Conservation (phyloP, 1,140 invertebrate genomes). For the Orussus abietinus region DNA sequence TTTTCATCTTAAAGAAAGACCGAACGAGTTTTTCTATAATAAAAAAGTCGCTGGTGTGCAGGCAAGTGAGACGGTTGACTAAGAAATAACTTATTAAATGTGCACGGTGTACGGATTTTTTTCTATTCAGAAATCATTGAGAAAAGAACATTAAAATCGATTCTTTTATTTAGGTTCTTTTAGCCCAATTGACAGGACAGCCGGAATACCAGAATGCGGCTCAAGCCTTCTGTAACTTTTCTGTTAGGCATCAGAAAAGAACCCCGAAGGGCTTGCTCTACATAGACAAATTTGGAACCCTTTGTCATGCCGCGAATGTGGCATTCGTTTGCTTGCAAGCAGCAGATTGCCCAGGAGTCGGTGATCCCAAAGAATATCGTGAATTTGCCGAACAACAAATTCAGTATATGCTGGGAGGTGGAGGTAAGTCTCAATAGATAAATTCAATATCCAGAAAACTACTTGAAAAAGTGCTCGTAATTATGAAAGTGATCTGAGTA, state of each 20-base stretch:
- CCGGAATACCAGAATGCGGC: slow-evolving; percentile 50
- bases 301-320: slow-evolving; percentile 59
- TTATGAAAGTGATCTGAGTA: too few relatives aligned
- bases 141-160: background rate
- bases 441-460: too few relatives aligned
- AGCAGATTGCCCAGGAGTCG: slow-evolving; percentile 43
- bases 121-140: slow-evolving; percentile 2
- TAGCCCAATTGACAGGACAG: slow-evolving; percentile 51
- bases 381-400: slow-evolving; percentile 62
- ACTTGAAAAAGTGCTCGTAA: too few relatives aligned
- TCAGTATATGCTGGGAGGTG: slow-evolving; percentile 60
- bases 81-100: too few relatives aligned
- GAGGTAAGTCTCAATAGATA: slow-evolving; percentile 25
- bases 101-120: too few relatives aligned
- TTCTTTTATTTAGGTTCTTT: slow-evolving; percentile 43
- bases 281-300: slow-evolving; percentile 57
- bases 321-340: slow-evolving; percentile 58
- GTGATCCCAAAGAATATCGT: slow-evolving; percentile 43
- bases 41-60: slow-evolving; percentile 60
- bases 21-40: slow-evolving; percentile 59
- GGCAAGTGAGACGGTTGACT: too few relatives aligned
- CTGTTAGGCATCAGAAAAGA: slow-evolving; percentile 45
- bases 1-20: slow-evolving; percentile 51
- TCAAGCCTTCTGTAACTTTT: slow-evolving; percentile 54
- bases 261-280: slow-evolving; percentile 59